Evolutionary conservation across 2,888 invertebrate genomes (phyloP), one percentile per base, ranked within the genome.

Genomic region (Troides oblongomaculatus): DNA sequence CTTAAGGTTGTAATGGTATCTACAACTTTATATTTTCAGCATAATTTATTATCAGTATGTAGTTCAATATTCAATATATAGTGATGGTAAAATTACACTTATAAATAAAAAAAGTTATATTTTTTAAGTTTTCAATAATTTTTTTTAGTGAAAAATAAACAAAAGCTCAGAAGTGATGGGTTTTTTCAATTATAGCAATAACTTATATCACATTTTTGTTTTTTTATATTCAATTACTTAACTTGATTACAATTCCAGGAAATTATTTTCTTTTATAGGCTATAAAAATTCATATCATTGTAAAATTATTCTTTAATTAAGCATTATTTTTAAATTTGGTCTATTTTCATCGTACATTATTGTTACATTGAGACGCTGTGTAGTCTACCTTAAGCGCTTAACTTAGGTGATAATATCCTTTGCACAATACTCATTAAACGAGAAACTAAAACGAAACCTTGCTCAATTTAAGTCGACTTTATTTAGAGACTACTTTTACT

Each of bases 401-500:
- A 14, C 18, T 50, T 18, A 50, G 18, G 17, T 50, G 4, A 50
- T 50, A 50, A 14, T 50, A 17, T 50, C 18, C 50, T 18, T 14
- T 50, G 50, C 50, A 14, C 18, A 17, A 50, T 14, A 50, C 17
- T 18, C 50, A 50, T 50, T 50, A 17, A 50, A 50, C 14, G 3
- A 50, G 50, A 50, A 57, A 62, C 57, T 14, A 57, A n/a, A 67
- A 43, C 18, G 25, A 62, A 62, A 67, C 39, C 39, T 5, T 43
- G n/a, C 25, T 58, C 43, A 57, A 21, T 64, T 61, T 69, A 57
- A 23, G 50, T 62, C 4, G 17, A 17, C 25, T 62, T 50, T 30
- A 62, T 69, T 69, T 62, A n/a, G 56, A 61, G n/a, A 10, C 30
- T 57, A 66, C 62, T 66, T 57, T 62, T 50, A 62, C 58, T 69